Base-by-base conservation (phyloP, 2,113 vertebrate genomes). In the Melospiza melodia region DNA sequence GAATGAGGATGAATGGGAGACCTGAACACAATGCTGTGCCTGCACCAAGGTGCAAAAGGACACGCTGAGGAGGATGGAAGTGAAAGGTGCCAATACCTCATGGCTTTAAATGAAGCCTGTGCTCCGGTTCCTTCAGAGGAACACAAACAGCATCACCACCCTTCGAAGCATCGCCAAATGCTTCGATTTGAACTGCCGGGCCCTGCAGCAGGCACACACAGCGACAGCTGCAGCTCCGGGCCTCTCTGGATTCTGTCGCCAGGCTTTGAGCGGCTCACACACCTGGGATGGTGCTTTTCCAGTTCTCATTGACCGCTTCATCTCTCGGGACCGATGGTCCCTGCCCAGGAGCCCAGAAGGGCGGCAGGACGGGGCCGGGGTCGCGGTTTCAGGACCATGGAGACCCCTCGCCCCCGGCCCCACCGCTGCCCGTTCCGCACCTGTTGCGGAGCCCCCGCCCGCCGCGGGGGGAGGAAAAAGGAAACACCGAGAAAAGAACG, bases 341-440 rank as follows among this genome's bases (percentile, higher is more conserved):
- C 65, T 5, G 65, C 43, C 68, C 1, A 3, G n/a, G 30, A 49
- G 33, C 5, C 13, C 61, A 0, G 25, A 3, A 1, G 43, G 3
- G 46, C 30, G 33, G 25, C 90, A 6, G 51, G 61, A 39, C 37
- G 51, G 41, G 17, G 15, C 15, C 10, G 35, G 55, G 85, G 51
- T 44, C 30, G 61, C 55, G 12, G 20, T 25, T 90, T 92, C 89
- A 88, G 91, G 55, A 96, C 91, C 93, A 43, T 7, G 94, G 91
- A 83, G 83, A 51, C 52, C 6, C 71, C 11, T 9, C 44, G 24
- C 28, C 49, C 49, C 69, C 25, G 9, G 12, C 54, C 33, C 61
- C 61, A n/a, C 52, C 30, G 48, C 48, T 57, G 21, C 49, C 46
- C 35, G 41, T 2, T 0, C 67, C 59, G 21, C 13, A 94, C 93